Evolutionary conservation across 2,797 vertebrate species (phyloP).

Genomic region (Paguma larvata): DNA sequence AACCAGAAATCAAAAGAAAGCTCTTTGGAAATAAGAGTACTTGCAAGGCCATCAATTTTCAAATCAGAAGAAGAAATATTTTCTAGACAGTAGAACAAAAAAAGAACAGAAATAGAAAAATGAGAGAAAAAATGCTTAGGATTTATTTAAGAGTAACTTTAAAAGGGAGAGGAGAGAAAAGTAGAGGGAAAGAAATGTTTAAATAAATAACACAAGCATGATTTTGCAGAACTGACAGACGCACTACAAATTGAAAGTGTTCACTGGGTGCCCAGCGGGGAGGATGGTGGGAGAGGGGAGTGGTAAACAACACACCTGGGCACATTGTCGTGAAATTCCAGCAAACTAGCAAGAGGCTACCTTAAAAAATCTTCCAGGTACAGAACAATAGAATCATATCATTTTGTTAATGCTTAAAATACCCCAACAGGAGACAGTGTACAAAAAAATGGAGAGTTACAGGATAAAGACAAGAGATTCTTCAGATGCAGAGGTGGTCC

Average conservation of each 20-base stretch:
- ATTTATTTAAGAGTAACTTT: neutral
- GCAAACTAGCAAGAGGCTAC: neutral
- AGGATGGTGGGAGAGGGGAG: too few relatives aligned
- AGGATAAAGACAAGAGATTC: neutral
- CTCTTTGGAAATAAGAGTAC: neutral
- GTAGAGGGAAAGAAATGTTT: neutral
- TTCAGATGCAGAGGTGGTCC: neutral
- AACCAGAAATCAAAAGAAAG: neutral
- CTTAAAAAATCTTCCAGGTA: neutral
- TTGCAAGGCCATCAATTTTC: neutral
- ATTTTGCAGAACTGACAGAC: neutral
- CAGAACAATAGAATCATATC: neutral
- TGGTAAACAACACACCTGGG: neutral
- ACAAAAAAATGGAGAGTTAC: neutral
- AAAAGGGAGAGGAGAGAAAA: neutral
- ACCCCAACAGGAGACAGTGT: neutral
- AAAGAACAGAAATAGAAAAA: neutral
- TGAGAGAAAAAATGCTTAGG: neutral
- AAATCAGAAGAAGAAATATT: conserved; percentile 14
- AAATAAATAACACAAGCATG: neutral
- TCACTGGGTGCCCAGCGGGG: neutral
- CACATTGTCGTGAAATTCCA: neutral
- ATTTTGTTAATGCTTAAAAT: conserved; percentile 35
- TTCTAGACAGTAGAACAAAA: neutral
- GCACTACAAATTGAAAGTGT: neutral